Percentiles rank a stretch among this genome's conserved stretches.
Conservation (phyloP, 2,113 vertebrate species). For the Nerophis ophidion region DNA sequence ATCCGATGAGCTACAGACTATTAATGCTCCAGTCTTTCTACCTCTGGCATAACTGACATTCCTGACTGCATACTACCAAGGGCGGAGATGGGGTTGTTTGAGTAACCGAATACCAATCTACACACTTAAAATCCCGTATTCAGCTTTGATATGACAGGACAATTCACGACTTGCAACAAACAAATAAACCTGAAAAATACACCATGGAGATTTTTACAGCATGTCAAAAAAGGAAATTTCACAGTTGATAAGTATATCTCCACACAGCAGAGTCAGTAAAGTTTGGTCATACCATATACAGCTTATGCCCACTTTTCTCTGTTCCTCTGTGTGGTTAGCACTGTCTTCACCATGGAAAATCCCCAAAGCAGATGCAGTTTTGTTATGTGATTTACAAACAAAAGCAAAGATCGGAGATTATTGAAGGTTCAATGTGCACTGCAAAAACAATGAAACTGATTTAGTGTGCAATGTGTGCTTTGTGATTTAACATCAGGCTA, state of each 20-base stretch:
- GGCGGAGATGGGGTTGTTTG: not conserved
- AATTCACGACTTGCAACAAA: not conserved
- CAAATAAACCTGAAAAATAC: not conserved
- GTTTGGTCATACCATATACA: conserved; percentile 5
- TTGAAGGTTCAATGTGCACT: no score
- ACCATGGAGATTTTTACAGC: not conserved
- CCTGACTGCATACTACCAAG: conserved; percentile 20
- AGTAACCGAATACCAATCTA: conserved; percentile 13
- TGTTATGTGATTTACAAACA: not conserved
- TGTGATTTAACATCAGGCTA: no score
- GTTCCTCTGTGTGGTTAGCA: not conserved
- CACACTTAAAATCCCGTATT: not conserved
- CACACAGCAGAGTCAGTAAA: not conserved
- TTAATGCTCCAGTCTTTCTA: conserved; percentile 1
- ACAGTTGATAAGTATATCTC: not conserved
- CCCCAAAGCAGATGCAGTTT: not conserved
- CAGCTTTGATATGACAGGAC: no score
- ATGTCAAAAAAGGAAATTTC: not conserved
- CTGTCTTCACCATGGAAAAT: not conserved
- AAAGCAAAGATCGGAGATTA: no score
- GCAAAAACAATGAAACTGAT: no score
- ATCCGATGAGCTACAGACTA: not conserved
- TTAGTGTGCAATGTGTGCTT: no score
- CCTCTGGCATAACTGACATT: conserved; percentile 43
- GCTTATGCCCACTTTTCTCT: not conserved